Conservation (phyloP, 1,140 invertebrate species). For the Tribolium madens region DNA sequence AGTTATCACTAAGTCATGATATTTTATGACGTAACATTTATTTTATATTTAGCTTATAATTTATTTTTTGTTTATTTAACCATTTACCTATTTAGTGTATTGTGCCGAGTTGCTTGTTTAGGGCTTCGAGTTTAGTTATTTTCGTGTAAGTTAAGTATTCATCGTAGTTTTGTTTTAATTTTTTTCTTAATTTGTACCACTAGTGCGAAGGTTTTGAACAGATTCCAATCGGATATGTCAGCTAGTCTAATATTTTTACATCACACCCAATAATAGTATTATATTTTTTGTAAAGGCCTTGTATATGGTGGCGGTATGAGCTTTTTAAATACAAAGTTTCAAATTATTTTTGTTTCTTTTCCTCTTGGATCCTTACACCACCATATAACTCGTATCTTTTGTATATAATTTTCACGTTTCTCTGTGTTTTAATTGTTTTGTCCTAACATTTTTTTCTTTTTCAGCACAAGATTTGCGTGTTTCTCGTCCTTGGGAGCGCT, state of each 20-base stretch:
- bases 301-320: slow-evolving; percentile 42
- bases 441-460: slow-evolving; percentile 58
- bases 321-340: slow-evolving; percentile 37
- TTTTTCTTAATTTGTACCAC: neutral
- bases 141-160: slow-evolving; percentile 38
- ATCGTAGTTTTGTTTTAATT: slow-evolving; percentile 12
- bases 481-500: slow-evolving; percentile 59
- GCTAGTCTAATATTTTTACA: slow-evolving; percentile 44
- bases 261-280: slow-evolving; percentile 41
- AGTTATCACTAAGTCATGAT: slow-evolving; percentile 10
- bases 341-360: slow-evolving; percentile 42
- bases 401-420: slow-evolving; percentile 39
- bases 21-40: neutral
- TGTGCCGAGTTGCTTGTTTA: slow-evolving; percentile 27
- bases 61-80: slow-evolving; percentile 39
- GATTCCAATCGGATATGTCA: slow-evolving; percentile 17
- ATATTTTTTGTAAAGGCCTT: slow-evolving; percentile 45
- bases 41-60: slow-evolving; percentile 33
- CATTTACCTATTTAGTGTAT: slow-evolving; percentile 15
- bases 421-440: slow-evolving; percentile 1
- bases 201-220: neutral
- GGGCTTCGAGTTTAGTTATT: slow-evolving; percentile 18
- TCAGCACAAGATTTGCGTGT: slow-evolving; percentile 64
- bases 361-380: neutral
- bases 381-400: slow-evolving; percentile 27